Base-by-base conservation (phyloP, 1,140 invertebrate genomes). In the Drosophila repletoides region DNA sequence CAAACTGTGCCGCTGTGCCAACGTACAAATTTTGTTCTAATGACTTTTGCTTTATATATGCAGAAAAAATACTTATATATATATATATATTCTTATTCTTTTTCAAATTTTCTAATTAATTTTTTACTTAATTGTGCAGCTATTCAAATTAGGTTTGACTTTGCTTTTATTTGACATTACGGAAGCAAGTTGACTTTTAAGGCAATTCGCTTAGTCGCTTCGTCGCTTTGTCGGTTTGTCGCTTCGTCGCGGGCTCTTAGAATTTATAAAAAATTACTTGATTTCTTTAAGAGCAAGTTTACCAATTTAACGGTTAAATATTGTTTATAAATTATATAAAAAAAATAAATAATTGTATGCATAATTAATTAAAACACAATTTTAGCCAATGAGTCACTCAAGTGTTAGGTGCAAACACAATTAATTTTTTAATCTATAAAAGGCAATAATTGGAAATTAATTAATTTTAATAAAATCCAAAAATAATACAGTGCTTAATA, bases 111-210 rank as follows among this genome's bases (percentile, higher is more conserved):
- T 43, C 36, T 61, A 60, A 63, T 40, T 61, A 60, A 63, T 58
- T 70, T 81, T 61, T 46, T 76, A 33, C 75, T 77, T 66, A 77
- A 83, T 84, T 77, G 77, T 84, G 36, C 77, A 77, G 79, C 48
- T 38, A 77, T 83, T 71, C 55, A 51, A 79, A 75, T 79, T 67
- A 67, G 67, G 83, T 49, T 64, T 41, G 46, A 29, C 26, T 40
- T 41, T 64, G 14, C 36, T 14, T 41, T 55, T 68, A 65, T 72
- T 75, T 79, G 53, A 53, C 71, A 61, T 73, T 63, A 76, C 80
- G 75, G 80, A 84, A 84, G 80, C 80, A 66, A 46, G 71, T 75
- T 79, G 66, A 52, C 75, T 65, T 84, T 68, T 72, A 86, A 55
- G 80, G 80, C 36, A 61, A 61, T 58, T 43, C 22, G n/a, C n/a